Conservation (phyloP, 2,888 invertebrate species). For the Drosophila mulleri region DNA sequence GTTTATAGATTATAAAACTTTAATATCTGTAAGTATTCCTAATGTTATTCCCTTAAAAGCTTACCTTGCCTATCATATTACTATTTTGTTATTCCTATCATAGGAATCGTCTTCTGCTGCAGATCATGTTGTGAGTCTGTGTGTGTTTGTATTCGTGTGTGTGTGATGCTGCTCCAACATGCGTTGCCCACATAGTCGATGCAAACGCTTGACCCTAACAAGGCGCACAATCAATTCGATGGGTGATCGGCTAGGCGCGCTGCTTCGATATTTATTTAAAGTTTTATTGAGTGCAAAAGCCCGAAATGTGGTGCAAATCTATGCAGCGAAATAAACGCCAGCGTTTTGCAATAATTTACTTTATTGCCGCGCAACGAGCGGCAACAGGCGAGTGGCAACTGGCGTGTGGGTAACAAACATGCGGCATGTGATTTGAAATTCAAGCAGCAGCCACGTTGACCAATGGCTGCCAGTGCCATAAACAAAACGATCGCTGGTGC, state of each 20-base stretch:
- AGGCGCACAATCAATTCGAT: constrained; percentile 22
- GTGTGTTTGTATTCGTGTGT: not conserved
- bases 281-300: constrained; percentile 74
- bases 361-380: constrained; percentile 42
- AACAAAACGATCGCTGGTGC: constrained; percentile 69
- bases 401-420: constrained; percentile 57
- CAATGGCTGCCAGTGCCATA: constrained; percentile 77
- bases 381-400: constrained; percentile 18
- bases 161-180: not conserved
- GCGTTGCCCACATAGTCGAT: constrained; percentile 16
- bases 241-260: constrained; percentile 38
- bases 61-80: not conserved
- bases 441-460: constrained; percentile 71
- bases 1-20: not conserved
- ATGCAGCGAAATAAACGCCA: constrained; percentile 67
- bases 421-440: constrained; percentile 71
- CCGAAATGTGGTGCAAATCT: constrained; percentile 70
- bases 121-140: not conserved
- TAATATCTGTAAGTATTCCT: no score
- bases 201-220: constrained; percentile 24
- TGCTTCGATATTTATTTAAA: constrained; percentile 47
- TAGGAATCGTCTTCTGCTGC: not conserved
- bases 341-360: constrained; percentile 73
- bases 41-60: no score
- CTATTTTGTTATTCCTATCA: not conserved